Evolutionary conservation across 2,888 invertebrate species (phyloP), one percentile per base, ranked within the genome.

Genomic region (Cremastinae sp.): DNA sequence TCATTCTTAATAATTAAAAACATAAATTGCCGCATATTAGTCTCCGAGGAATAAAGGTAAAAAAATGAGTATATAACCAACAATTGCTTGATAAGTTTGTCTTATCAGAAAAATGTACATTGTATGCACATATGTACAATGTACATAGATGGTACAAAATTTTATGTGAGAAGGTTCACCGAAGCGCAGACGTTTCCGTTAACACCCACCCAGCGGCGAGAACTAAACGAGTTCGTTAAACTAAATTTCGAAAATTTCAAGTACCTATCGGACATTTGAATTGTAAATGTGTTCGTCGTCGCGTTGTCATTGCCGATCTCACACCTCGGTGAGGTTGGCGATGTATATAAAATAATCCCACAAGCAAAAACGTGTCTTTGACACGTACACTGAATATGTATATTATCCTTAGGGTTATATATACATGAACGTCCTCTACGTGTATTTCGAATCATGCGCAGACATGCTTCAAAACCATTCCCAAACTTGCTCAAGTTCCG

Each of bases 221-320:
- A 69, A 51, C 62, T 78, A 81, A 77, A 74, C 64, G 68, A 84
- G 83, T 84, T 85, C 75, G 78, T 78, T 79, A 79, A 82, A 83
- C 79, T 80, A 78, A 79, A 84, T 83, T 82, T 79, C 79, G 80
- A 86, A 86, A 85, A 74, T 84, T 84, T 83, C 83, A 80, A 80
- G 83, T 79, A 66, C 53, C 72, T 71, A 84, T 85, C 80, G 83
- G 74, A 74, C 64, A 86, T 87, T 84, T 86, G 85, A 87, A 87
- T 87, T 87, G 87, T 83, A 87, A 84, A 87, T 84, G 75, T 66
- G 62, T 59, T 74, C 75, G 66, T n/a, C 73, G 80, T 28, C 28
- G 28, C 28, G 28, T 47, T 74, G 80, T 53, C 53, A 64, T 28
- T 35, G 41, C 39, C 56, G 47, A 65, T 70, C 58, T 41, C 69